Evolutionary conservation across 2,113 vertebrate species (phyloP), one percentile per base, ranked within the genome.

Genomic region (Euleptes europaea): DNA sequence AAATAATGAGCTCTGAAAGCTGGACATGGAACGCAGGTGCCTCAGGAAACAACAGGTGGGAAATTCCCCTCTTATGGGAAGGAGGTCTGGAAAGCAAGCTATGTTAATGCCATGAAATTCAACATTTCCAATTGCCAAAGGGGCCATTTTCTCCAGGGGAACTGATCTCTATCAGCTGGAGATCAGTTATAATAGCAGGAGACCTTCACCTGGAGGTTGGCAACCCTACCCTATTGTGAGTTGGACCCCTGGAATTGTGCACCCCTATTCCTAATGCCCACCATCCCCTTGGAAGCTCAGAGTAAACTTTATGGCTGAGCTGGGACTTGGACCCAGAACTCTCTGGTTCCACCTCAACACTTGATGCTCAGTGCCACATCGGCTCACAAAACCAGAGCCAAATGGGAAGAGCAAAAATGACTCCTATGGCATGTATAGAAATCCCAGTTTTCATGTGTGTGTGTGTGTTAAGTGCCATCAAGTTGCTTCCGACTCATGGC

Each of bases 91-190:
- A 93, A 88, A 49, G 87, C 77, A 86, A 74, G 69, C 76, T 86
- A 88, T 92, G 92, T 86, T 89, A 88, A 92, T 89, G 88, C 63
- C 54, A 86, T 79, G 81, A 88, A 94, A 93, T 94, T 93, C 89
- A 95, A 83, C 77, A 88, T 80, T 67, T 70, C 89, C 94, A 78
- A 92, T 96, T n/a, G n/a, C n/a, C n/a, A n/a, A n/a, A n/a, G n/a
- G n/a, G n/a, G n/a, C n/a, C n/a, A n/a, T n/a, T n/a, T n/a, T n/a
- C n/a, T n/a, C n/a, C n/a, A n/a, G n/a, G n/a, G n/a, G n/a, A n/a
- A n/a, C n/a, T n/a, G n/a, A n/a, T n/a, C n/a, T n/a, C n/a, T n/a
- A n/a, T n/a, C n/a, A n/a, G n/a, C n/a, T n/a, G n/a, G n/a, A n/a
- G n/a, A n/a, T n/a, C n/a, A n/a, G n/a, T n/a, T n/a, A n/a, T n/a